phyloP scores from a whole-genome alignment of 2,797 vertebrate genomes.

The Sebastes goodei region DNA sequence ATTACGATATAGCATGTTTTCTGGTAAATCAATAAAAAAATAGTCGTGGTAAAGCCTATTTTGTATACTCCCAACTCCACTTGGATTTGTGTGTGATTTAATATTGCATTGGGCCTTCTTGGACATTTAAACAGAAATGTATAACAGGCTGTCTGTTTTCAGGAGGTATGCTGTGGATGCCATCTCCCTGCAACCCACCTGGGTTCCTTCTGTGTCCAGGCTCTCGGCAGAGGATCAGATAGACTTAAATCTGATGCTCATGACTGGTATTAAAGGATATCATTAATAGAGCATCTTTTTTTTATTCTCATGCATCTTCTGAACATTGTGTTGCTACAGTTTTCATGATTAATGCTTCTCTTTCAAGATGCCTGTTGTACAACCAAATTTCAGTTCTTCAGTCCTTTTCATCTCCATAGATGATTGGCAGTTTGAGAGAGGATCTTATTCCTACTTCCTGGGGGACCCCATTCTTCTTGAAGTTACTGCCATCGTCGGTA shows the following conservation, averaged over 20 bases:
- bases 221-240: constrained; percentile 54
- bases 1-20: too few species aligned
- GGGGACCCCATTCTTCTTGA: constrained; percentile 74
- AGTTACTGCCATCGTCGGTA: constrained; percentile 48
- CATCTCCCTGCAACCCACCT: constrained; percentile 59
- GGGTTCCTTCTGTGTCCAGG: constrained; percentile 53
- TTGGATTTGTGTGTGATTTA: neutral
- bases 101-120: neutral
- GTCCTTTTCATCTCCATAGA: constrained; percentile 40
- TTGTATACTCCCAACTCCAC: too few species aligned
- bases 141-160: neutral
- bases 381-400: neutral
- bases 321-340: neutral
- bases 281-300: neutral
- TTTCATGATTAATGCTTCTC: neutral
- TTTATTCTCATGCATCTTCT: neutral
- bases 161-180: constrained; percentile 69
- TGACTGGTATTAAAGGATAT: constrained; percentile 65
- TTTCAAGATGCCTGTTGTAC: neutral
- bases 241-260: constrained; percentile 70
- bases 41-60: too few species aligned
- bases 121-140: neutral
- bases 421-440: constrained; percentile 69
- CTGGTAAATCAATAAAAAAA: too few species aligned
- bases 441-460: constrained; percentile 63